These are phyloP conservation scores for Vespertilio murinus DNA, from an alignment of 2,797 vertebrate species.

Conservation along the genomic window DNA sequence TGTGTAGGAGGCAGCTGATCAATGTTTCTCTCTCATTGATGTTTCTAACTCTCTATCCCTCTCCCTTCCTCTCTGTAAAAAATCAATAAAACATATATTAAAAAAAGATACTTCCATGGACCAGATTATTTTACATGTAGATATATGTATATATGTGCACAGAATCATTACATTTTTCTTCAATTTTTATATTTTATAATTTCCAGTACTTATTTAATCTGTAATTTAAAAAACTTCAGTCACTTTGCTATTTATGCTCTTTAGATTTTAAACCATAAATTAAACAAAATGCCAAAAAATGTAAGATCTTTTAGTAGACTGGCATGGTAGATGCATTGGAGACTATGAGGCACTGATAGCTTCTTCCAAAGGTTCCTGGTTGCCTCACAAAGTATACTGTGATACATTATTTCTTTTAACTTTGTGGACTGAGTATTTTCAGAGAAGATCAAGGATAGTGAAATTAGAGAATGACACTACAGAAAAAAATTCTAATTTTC, in stretches of 20 bases:
- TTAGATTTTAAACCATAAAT: slow-evolving; percentile 11
- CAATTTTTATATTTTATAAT: neutral
- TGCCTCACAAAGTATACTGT: neutral
- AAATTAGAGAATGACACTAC: neutral
- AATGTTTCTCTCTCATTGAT: no score
- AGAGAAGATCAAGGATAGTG: neutral
- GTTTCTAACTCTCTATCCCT: no score
- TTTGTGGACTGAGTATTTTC: neutral
- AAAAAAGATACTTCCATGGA: neutral
- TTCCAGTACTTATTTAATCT: slow-evolving; percentile 24
- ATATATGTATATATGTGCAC: neutral
- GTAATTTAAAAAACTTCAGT: neutral
- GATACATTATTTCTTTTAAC: neutral
- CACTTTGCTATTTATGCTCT: slow-evolving; percentile 3
- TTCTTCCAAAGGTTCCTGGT: neutral
- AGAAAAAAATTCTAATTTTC: neutral
- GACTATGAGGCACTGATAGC: neutral
- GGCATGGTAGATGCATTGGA: neutral
- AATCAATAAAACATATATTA: no score
- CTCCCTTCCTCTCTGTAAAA: no score
- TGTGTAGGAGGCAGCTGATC: no score
- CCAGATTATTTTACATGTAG: neutral
- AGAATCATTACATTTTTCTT: neutral
- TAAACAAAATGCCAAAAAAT: slow-evolving; percentile 27
- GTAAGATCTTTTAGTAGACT: neutral